Base-by-base conservation (phyloP, 2,888 invertebrate species). In the Arctia plantaginis region DNA sequence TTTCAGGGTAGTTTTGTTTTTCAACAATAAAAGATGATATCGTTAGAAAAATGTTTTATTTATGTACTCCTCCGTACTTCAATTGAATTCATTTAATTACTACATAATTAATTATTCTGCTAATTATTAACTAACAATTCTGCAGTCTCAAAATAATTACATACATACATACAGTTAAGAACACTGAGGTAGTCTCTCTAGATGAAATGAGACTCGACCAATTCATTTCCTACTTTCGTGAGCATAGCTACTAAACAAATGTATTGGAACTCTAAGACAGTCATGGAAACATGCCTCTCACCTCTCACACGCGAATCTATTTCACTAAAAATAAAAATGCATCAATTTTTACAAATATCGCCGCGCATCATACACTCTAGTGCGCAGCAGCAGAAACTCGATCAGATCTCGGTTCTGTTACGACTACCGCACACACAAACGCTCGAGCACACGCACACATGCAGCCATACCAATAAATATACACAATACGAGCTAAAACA, bases 101-200 rank as follows among this genome's bases (percentile, higher is more conserved):
- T 93, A 94, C 94, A 93, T 93, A 93, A 93, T 94, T 85, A 86
- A 88, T 87, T 90, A 92, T 86, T 90, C 88, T 89, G 91, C 93
- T 94, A 94, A 94, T 95, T 95, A 95, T 91, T 86, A 94, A 90
- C 95, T 95, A 95, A 94, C 93, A 94, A 92, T 92, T 93, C 92
- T 93, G 95, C 95, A 95, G 95, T 95, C 95, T 95, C 95, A 94
- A 91, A 93, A 93, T 90, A 92, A 93, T 94, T 94, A 93, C 93
- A 93, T 93, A 92, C 92, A 93, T 93, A 92, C 92, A 93, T 91
- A 92, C 91, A 91, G 87, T 88, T 86, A 85, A 91, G 88, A 93
- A 94, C 93, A 93, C 89, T 92, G 93, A 94, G 93, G 91, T 92
- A 90, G 93, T 90, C 94, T 91, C 92, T 75, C 92, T 83, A 86